Percentiles rank a stretch among this genome's conserved stretches.
These are phyloP conservation scores for Pelobates fuscus DNA, from an alignment of 2,113 vertebrate genomes.

Conservation along the genomic window DNA sequence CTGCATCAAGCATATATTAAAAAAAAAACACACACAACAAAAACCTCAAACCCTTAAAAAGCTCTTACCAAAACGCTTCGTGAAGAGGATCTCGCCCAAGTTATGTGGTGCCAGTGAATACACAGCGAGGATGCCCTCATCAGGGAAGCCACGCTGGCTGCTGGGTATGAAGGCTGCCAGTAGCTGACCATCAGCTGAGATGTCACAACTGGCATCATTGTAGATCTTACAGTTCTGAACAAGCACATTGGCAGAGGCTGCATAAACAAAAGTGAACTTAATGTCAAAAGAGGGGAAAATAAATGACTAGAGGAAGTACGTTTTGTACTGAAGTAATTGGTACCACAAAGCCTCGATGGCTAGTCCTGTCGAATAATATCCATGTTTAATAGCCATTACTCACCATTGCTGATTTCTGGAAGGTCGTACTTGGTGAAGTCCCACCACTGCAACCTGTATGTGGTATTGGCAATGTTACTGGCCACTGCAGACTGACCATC, in stretches of 20 bases:
- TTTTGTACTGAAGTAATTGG: no score
- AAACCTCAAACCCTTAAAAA: no score
- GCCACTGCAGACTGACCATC: slow-evolving; percentile 97
- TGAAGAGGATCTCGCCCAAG: slow-evolving; percentile 98
- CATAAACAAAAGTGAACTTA: slow-evolving; percentile 3
- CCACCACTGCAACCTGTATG: slow-evolving; percentile 98
- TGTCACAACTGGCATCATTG: slow-evolving; percentile 97
- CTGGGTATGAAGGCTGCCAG: slow-evolving; percentile 97
- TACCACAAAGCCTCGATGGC: no score
- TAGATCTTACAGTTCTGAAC: slow-evolving; percentile 99
- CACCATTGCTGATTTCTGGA: slow-evolving; percentile 98
- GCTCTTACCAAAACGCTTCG: slow-evolving; percentile 92
- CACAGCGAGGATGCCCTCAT: slow-evolving; percentile 94
- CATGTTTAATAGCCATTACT: slow-evolving; percentile 27
- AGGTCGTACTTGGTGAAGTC: slow-evolving; percentile 98
- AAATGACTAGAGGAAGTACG: no score
- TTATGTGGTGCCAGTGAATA: slow-evolving; percentile 97
- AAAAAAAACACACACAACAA: no score
- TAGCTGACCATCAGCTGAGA: slow-evolving; percentile 94
- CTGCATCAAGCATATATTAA: no score
- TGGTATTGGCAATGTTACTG: slow-evolving; percentile 98
- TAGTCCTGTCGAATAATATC: no score
- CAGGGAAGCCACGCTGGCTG: slow-evolving; percentile 94
- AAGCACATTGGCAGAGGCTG: slow-evolving; percentile 94
- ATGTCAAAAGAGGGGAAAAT: neutral